Conservation (phyloP, 1,140 invertebrate species). For the Euura lappo region DNA sequence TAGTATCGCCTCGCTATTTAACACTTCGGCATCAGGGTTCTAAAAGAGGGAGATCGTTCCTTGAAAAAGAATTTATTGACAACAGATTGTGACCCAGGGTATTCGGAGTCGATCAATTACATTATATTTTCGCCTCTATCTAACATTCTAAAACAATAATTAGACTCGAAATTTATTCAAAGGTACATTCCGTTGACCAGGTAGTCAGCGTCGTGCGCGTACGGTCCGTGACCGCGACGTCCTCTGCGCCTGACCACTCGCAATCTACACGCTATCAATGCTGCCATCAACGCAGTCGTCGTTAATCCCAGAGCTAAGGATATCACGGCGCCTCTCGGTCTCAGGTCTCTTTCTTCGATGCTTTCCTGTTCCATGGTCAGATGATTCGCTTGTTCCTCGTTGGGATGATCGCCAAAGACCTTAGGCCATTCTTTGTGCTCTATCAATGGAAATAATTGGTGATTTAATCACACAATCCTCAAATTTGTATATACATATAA, state of each 20-base stretch:
- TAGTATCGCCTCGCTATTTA: no score
- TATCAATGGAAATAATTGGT: not conserved
- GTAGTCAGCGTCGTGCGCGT: conserved; percentile 94
- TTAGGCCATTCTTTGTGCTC: conserved; percentile 18
- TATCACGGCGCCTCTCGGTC: conserved; percentile 81
- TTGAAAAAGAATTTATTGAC: conserved; percentile 3
- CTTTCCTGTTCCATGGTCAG: conserved; percentile 46
- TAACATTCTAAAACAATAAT: not conserved
- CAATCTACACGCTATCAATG: conserved; percentile 83
- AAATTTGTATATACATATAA: not conserved
- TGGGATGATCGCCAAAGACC: conserved; percentile 37
- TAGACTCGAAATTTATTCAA: conserved; percentile 57
- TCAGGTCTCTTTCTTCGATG: conserved; percentile 66
- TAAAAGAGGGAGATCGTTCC: not conserved
- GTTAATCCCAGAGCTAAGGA: conserved; percentile 73
- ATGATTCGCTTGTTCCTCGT: conserved; percentile 41
- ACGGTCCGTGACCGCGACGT: conserved; percentile 80
- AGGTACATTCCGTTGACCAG: conserved; percentile 98
- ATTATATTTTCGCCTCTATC: not conserved
- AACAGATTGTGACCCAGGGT: not conserved
- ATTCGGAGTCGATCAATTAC: not conserved
- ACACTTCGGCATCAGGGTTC: no score
- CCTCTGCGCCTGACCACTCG: conserved; percentile 76
- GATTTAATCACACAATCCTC: no score
- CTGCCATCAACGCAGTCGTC: conserved; percentile 70